Evolutionary conservation across 2,888 invertebrate genomes (phyloP), one percentile per base, ranked within the genome.

Genomic region (Diarsia dahlii): DNA sequence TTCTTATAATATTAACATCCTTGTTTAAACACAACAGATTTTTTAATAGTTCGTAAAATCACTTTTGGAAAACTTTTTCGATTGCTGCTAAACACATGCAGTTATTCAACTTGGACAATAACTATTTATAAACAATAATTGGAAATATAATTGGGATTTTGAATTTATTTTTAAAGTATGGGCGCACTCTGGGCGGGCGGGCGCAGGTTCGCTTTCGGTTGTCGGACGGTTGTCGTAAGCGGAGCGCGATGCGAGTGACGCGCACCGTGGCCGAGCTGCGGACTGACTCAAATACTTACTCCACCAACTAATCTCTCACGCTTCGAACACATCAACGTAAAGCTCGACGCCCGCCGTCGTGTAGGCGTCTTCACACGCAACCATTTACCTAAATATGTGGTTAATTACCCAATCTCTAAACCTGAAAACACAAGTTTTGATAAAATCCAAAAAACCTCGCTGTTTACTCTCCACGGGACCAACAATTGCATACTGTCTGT

Each of bases 221-320:
- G 89, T 76, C 84, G 85, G 80, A 82, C 87, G 87, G 71, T 82
- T 79, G 83, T 87, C 85, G 88, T 88, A 87, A 88, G 84, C 85
- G 87, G 88, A 85, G 89, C 86, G 87, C 89, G 87, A 87, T 82
- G 88, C 91, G 90, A 90, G 88, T 81, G 83, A 88, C 91, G 86
- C 89, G 87, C 80, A 88, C 82, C 89, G 89, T 89, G 87, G 89
- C 85, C 89, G 89, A 87, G 85, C 89, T 86, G 87, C 87, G 85
- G 85, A 94, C 94, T 94, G 94, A 92, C 89, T 90, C 81, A 84
- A 88, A 83, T 84, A 83, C 88, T 80, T 84, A 81, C 88, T 80
- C 85, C 79, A 80, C 78, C 77, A 69, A 74, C 86, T 81, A 88
- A 87, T 85, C 83, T 87, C 88, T 87, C 87, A 86, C 89, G 87